phyloP scores from a whole-genome alignment of 2,113 vertebrate species.

The Rhipidura dahli region DNA sequence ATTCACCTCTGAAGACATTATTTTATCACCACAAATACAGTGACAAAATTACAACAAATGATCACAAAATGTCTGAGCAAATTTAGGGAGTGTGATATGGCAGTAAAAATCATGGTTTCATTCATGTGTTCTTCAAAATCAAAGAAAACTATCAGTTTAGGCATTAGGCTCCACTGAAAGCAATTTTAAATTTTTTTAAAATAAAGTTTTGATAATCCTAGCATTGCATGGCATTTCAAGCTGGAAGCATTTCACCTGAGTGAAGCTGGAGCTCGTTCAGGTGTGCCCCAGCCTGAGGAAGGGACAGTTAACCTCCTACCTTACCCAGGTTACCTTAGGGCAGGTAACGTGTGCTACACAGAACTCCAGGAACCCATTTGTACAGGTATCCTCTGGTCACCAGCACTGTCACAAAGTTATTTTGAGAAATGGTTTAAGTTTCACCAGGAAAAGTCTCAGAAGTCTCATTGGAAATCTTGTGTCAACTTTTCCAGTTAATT shows the following conservation, averaged over 20 bases:
- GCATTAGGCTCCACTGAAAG: not conserved
- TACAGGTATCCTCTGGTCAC: not conserved
- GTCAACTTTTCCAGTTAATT: not conserved
- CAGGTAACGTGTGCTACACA: not conserved
- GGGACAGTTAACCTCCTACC: not conserved
- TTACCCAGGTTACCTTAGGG: not conserved
- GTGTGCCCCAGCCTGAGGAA: not conserved
- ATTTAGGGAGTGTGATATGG: not conserved
- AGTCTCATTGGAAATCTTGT: not conserved
- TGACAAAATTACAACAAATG: not conserved
- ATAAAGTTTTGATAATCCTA: not conserved
- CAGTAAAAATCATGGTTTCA: not conserved
- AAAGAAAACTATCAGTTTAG: not conserved
- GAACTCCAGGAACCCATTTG: not conserved
- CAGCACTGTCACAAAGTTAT: not conserved
- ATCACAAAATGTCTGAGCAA: not conserved
- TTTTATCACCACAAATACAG: not conserved
- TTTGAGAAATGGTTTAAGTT: not conserved
- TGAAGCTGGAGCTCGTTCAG: not conserved
- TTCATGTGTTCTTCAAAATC: not conserved
- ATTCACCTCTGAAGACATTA: not conserved
- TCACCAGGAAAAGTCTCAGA: not conserved
- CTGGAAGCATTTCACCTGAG: not conserved
- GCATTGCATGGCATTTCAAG: not conserved
- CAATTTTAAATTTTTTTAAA: not conserved